phyloP scores from a whole-genome alignment of 2,113 vertebrate genomes.

The Donacobius atricapilla region DNA sequence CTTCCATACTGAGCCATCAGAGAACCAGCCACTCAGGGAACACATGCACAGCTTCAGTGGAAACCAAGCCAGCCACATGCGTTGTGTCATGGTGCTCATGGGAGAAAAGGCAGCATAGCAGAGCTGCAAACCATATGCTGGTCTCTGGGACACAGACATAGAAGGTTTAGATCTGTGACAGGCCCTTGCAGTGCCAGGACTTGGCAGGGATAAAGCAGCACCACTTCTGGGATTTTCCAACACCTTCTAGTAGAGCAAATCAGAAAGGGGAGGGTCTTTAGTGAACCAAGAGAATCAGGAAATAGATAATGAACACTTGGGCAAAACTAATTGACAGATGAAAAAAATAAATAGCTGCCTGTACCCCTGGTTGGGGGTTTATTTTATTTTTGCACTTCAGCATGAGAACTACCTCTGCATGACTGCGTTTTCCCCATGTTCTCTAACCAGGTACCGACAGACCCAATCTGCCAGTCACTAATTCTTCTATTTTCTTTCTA shows the following conservation, averaged over 20 bases:
- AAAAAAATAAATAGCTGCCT: neutral
- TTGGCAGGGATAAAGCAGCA: neutral
- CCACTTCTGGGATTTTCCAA: neutral
- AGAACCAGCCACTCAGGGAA: neutral
- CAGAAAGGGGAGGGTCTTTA: neutral
- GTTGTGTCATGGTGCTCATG: accelerated
- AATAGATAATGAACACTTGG: neutral
- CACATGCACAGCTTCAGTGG: neutral
- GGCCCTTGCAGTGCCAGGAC: neutral
- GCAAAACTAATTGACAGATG: neutral
- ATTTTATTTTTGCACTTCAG: neutral
- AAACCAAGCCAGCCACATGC: neutral
- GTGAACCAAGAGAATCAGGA: neutral
- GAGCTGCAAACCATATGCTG: neutral
- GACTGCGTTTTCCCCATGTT: neutral
- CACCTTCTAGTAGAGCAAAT: neutral
- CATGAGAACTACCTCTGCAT: accelerated
- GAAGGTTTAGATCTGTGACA: neutral
- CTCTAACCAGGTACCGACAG: neutral
- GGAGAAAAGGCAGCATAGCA: neutral
- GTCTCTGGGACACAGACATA: accelerated
- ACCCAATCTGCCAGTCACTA: neutral
- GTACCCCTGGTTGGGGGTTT: neutral
- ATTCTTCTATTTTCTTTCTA: constrained; percentile 1
- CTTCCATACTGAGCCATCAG: neutral